These are phyloP conservation scores for Pseudomyrmex concolor DNA, from an alignment of 1,140 invertebrate genomes.

Conservation along the genomic window DNA sequence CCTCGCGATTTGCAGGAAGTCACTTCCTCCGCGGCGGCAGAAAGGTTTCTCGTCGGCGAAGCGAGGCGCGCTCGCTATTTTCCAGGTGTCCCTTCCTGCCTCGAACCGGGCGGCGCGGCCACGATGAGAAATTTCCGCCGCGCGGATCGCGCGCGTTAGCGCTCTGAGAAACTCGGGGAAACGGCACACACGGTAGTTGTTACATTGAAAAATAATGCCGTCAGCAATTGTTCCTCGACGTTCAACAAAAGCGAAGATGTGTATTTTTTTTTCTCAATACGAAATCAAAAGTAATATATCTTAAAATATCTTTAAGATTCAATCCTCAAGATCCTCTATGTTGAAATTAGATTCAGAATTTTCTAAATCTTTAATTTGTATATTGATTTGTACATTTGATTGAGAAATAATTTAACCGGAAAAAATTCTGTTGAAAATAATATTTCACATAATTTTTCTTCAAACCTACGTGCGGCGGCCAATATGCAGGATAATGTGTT, in stretches of 20 bases:
- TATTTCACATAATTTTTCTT: constrained; percentile 11
- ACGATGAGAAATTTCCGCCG: constrained; percentile 67
- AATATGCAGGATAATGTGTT: neutral
- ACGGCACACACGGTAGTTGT: neutral
- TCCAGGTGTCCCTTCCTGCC: constrained; percentile 72
- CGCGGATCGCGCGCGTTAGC: constrained; percentile 22
- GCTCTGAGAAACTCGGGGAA: constrained; percentile 7
- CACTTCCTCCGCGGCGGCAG: constrained; percentile 61
- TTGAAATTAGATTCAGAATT: too few species aligned
- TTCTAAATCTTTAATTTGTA: too few species aligned
- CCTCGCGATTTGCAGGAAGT: constrained; percentile 70
- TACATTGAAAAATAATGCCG: constrained; percentile 2
- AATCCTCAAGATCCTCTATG: too few species aligned
- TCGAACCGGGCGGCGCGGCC: constrained; percentile 3
- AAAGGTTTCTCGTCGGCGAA: constrained; percentile 49
- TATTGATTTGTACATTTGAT: too few species aligned
- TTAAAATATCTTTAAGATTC: too few species aligned
- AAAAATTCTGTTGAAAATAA: too few species aligned
- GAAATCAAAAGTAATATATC: too few species aligned
- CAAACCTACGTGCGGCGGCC: neutral
- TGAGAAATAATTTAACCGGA: too few species aligned
- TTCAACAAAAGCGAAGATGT: neutral
- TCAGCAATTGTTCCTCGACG: neutral
- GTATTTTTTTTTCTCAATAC: too few species aligned
- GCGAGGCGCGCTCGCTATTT: constrained; percentile 53